Conservation (phyloP, 2,113 vertebrate genomes). For the Eublepharis macularius region DNA sequence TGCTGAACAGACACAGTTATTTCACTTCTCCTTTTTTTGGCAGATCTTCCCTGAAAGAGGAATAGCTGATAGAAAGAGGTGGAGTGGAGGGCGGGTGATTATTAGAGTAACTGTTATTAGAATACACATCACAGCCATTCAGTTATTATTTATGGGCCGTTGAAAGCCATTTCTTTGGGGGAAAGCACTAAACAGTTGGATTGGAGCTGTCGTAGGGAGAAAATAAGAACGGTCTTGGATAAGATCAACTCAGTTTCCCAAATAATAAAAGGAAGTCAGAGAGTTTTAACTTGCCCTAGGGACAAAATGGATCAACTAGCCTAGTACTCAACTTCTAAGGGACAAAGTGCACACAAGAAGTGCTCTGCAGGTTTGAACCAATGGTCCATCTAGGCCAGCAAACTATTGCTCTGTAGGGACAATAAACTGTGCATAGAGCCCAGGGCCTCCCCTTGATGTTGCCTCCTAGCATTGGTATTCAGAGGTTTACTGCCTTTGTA, state of each 20-base stretch:
- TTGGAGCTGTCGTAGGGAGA: not conserved
- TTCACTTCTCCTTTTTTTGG: constrained; percentile 75
- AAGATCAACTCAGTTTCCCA: not conserved
- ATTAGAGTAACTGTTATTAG: constrained; percentile 71
- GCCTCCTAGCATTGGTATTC: too few species aligned
- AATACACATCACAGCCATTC: constrained; percentile 70
- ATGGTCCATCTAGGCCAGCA: not conserved
- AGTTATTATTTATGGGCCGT: constrained; percentile 56
- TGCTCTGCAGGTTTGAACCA: not conserved
- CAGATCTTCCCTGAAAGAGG: constrained; percentile 76
- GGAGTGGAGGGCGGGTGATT: constrained; percentile 52
- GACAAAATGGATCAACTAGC: not conserved
- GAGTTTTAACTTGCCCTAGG: not conserved
- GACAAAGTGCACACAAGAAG: too few species aligned
- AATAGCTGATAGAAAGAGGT: constrained; percentile 9
- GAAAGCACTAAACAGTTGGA: not conserved
- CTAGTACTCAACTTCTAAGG: too few species aligned
- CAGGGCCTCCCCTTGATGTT: too few species aligned
- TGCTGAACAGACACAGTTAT: constrained; percentile 82
- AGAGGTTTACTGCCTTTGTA: too few species aligned
- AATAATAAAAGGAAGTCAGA: not conserved
- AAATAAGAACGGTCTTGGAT: not conserved
- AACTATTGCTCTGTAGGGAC: too few species aligned
- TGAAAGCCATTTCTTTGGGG: constrained; percentile 36
- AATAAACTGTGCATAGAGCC: too few species aligned